Base-by-base conservation (phyloP, 2,797 vertebrate genomes). In the Macroramphosus scolopax region DNA sequence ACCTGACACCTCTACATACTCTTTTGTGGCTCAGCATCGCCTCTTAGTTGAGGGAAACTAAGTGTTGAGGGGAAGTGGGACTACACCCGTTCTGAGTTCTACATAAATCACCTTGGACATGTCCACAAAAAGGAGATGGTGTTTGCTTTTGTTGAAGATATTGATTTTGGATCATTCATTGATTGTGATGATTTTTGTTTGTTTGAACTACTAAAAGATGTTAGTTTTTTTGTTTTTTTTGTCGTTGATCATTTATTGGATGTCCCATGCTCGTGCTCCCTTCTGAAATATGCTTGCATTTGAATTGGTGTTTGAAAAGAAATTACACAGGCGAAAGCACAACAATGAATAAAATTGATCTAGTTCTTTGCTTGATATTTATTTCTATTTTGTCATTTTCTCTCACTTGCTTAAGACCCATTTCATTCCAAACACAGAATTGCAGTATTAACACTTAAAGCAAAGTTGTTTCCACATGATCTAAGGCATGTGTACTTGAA, bases 301-400 rank as follows among this genome's bases (percentile, higher is more conserved):
- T 78, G 64, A 89, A 86, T 88, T 89, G 70, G 81, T 77, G 66
- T 85, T 88, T 85, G 70, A 77, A 79, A 81, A 77, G 29, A 83
- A 85, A 75, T 80, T 74, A 81, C 79, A 81, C 72, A 63, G 60
- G 84, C 75, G 85, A 81, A 91, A 89, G 84, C 89, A 90, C 88
- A 91, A 89, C 67, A 51, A 68, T 78, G 31, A 91, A 89, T 90
- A 89, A 90, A 89, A 86, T 72, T 74, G 14, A 83, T 77, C 56
- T 80, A 81, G 81, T 87, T 80, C 53, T 87, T 82, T 80, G 78
- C 68, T 89, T 84, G 72, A 85, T 75, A 77, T 77, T 81, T 77
- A 57, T 82, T 85, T 81, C 57, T 42, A 51, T 50, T 71, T 73
- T 65, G 36, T 58, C 32, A 47, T 69, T 73, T 53, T 61, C 6